Evolutionary conservation across 2,888 invertebrate genomes (phyloP).

Genomic region (Cremastinae sp.): DNA sequence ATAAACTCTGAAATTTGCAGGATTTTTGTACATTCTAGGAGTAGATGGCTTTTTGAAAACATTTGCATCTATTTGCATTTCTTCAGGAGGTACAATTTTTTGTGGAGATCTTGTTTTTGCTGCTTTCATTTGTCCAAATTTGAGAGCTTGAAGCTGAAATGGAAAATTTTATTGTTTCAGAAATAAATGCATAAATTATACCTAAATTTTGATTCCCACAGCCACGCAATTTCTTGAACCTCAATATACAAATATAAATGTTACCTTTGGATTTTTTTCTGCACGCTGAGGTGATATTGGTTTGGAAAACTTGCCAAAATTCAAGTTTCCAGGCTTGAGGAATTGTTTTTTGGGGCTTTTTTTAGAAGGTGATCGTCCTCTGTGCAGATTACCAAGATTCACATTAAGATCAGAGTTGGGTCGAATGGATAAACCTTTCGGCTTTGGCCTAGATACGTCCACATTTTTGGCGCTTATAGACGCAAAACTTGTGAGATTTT

Average conservation of each 20-base stretch:
- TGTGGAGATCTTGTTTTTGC: slow-evolving; percentile 38
- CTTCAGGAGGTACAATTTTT: neutral
- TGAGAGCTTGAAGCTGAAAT: slow-evolving; percentile 38
- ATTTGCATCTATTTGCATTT: slow-evolving; percentile 21
- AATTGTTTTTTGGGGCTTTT: slow-evolving; percentile 40
- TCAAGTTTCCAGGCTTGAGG: neutral
- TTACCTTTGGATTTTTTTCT: slow-evolving; percentile 47
- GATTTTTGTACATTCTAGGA: slow-evolving; percentile 10
- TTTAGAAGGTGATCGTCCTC: slow-evolving; percentile 24
- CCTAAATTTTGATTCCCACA: neutral
- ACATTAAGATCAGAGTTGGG: slow-evolving; percentile 49
- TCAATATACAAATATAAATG: neutral
- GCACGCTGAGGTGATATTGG: slow-evolving; percentile 27
- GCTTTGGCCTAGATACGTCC: slow-evolving; percentile 26
- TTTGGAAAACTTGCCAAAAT: neutral
- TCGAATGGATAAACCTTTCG: slow-evolving; percentile 55
- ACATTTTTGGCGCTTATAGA: slow-evolving; percentile 36
- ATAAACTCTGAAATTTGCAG: neutral
- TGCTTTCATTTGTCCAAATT: slow-evolving; percentile 48
- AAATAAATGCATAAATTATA: neutral
- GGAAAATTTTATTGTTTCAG: neutral
- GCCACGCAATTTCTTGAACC: neutral
- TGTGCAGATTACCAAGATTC: neutral
- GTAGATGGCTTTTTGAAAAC: slow-evolving; percentile 44
- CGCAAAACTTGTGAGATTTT: slow-evolving; percentile 12